Percentiles rank a stretch among this genome's conserved stretches.
Conservation (phyloP, 1,140 invertebrate genomes). For the Nasonia vitripennis region DNA sequence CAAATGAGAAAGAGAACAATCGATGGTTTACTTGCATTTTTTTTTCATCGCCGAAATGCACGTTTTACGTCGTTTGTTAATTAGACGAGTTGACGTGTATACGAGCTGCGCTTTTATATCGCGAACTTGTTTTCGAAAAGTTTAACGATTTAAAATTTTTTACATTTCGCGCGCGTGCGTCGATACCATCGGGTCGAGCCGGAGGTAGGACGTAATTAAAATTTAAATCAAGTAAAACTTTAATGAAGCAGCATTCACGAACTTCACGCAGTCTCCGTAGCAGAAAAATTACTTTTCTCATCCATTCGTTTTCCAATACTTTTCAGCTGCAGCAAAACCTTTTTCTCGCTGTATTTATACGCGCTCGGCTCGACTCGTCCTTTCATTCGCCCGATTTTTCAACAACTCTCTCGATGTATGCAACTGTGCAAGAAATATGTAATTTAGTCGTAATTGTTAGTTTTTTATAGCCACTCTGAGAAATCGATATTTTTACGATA, state of each 20-base stretch:
- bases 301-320: not conserved
- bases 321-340: not conserved
- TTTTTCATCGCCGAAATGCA: not conserved
- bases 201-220: not conserved
- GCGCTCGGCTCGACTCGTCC: too few relatives aligned
- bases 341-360: not conserved
- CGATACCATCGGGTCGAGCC: not conserved
- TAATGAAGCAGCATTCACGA: not conserved
- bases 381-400: too few relatives aligned
- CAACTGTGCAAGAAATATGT: too few relatives aligned
- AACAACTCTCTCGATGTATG: too few relatives aligned
- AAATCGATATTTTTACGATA: too few relatives aligned
- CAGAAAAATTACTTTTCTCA: not conserved
- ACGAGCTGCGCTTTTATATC: too few relatives aligned
- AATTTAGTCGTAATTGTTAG: too few relatives aligned
- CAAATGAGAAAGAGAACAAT: conserved; percentile 32
- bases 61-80: not conserved
- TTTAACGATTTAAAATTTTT: not conserved
- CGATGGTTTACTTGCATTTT: not conserved
- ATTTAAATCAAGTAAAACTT: conserved; percentile 1
- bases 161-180: not conserved
- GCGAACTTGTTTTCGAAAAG: not conserved
- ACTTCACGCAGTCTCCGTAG: not conserved
- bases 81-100: not conserved
- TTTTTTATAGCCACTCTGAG: too few relatives aligned